Conservation (phyloP, 2,888 invertebrate species). For the Sceliomorpha sp. region DNA sequence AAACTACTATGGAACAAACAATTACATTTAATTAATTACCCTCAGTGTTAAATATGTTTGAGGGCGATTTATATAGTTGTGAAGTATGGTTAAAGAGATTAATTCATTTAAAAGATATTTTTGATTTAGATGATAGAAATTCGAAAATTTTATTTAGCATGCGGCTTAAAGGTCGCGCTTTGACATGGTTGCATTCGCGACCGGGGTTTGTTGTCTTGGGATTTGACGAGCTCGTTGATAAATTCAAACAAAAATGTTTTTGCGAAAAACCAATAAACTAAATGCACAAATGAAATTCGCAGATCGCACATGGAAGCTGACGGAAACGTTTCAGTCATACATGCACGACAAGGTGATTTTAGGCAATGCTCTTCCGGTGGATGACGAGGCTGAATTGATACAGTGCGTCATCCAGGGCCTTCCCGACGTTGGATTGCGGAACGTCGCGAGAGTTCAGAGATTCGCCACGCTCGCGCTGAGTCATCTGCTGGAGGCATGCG, state of each 20-base stretch:
- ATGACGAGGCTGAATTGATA: slow-evolving; percentile 36
- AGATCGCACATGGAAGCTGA: slow-evolving; percentile 9
- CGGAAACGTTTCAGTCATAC: slow-evolving; percentile 16
- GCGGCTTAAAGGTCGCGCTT: slow-evolving; percentile 2
- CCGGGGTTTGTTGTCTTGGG: slow-evolving; percentile 9
- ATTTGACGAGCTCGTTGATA: slow-evolving; percentile 1
- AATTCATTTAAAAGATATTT: slow-evolving; percentile 8
- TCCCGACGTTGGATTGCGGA: slow-evolving; percentile 34
- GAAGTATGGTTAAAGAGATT: slow-evolving; percentile 11
- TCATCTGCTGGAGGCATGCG: too few species aligned
- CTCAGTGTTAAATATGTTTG: slow-evolving; percentile 7
- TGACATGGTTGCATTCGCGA: slow-evolving; percentile 16
- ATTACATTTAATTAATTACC: too few species aligned
- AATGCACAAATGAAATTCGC: slow-evolving; percentile 8
- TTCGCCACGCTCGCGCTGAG: slow-evolving; percentile 37
- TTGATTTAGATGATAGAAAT: slow-evolving; percentile 3
- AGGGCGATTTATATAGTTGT: slow-evolving; percentile 5
- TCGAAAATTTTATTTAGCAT: slow-evolving; percentile 7
- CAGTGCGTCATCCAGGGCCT: slow-evolving; percentile 47
- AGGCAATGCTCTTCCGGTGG: slow-evolving; percentile 33
- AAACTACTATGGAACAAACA: too few species aligned
- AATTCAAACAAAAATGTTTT: slow-evolving; percentile 9
- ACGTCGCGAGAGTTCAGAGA: slow-evolving; percentile 44
- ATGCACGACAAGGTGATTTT: slow-evolving; percentile 15
- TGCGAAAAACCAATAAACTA: not conserved